Evolutionary conservation across 2,797 vertebrate genomes (phyloP).

Genomic region (Poeciliopsis infans): DNA sequence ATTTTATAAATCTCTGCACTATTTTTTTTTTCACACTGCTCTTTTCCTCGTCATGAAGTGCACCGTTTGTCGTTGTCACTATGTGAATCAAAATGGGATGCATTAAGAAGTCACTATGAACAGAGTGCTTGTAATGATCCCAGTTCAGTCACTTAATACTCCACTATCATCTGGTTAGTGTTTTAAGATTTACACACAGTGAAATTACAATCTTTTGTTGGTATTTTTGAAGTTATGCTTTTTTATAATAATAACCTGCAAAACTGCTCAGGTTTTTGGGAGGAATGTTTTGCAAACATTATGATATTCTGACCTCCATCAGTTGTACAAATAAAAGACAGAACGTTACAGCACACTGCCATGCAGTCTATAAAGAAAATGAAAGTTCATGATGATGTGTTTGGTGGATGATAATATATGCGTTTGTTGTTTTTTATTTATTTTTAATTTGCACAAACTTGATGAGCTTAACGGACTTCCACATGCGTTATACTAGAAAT

Average conservation of each 20-base stretch:
- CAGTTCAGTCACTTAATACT: not conserved
- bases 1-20: not conserved
- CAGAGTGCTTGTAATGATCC: not conserved
- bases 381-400: not conserved
- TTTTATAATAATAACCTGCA: not conserved
- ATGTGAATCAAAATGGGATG: not conserved
- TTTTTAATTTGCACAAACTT: not conserved
- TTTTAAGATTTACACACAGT: not conserved
- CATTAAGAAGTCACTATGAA: not conserved
- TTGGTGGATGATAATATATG: not conserved
- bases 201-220: not conserved
- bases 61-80: conserved; percentile 4
- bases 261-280: not conserved
- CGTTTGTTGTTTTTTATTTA: not conserved
- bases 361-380: not conserved
- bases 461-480: not conserved
- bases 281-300: not conserved
- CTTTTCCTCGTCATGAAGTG: conserved; percentile 3
- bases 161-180: not conserved
- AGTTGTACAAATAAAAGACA: not conserved
- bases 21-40: conserved; percentile 15
- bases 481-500: not conserved
- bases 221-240: not conserved
- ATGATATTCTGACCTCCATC: not conserved
- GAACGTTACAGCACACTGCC: not conserved